These are phyloP conservation scores for Episyrphus balteatus DNA, from an alignment of 1,140 invertebrate genomes.

Conservation along the genomic window DNA sequence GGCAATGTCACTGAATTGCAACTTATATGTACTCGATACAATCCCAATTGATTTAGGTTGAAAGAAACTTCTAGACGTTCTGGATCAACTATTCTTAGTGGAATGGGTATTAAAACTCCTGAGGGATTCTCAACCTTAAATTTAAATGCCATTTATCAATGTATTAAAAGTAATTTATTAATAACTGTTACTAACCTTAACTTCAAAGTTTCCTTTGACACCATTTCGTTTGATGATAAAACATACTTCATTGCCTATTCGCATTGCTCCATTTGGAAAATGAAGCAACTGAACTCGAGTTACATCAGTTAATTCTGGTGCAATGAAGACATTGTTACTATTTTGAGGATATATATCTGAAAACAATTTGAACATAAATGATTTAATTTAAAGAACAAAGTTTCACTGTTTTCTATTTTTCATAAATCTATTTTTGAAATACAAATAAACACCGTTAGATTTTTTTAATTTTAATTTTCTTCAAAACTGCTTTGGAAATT, in stretches of 20 bases:
- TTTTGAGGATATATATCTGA: conserved; percentile 29
- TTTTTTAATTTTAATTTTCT: too few species aligned
- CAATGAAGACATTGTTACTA: conserved; percentile 21
- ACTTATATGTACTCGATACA: conserved; percentile 76
- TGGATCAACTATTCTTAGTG: conserved; percentile 53
- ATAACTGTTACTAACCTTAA: conserved; percentile 9
- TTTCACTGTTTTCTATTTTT: too few species aligned
- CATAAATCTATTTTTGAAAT: too few species aligned
- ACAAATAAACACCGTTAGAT: too few species aligned
- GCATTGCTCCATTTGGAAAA: conserved; percentile 27
- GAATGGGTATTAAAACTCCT: conserved; percentile 12
- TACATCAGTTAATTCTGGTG: conserved; percentile 29
- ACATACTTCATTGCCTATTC: conserved; percentile 15
- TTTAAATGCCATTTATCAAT: too few species aligned
- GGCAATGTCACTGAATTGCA: conserved; percentile 82
- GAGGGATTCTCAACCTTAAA: conserved; percentile 23
- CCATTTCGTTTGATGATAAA: conserved; percentile 30
- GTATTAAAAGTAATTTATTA: background rate
- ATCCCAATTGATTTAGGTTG: conserved; percentile 76
- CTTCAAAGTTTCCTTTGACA: conserved; percentile 32
- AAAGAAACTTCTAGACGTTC: conserved; percentile 73
- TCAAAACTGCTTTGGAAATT: too few species aligned
- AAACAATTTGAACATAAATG: background rate
- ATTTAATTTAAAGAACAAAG: too few species aligned
- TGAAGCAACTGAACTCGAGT: conserved; percentile 28